Conservation (phyloP, 1,140 invertebrate genomes). For the Drosophila albomicans region DNA sequence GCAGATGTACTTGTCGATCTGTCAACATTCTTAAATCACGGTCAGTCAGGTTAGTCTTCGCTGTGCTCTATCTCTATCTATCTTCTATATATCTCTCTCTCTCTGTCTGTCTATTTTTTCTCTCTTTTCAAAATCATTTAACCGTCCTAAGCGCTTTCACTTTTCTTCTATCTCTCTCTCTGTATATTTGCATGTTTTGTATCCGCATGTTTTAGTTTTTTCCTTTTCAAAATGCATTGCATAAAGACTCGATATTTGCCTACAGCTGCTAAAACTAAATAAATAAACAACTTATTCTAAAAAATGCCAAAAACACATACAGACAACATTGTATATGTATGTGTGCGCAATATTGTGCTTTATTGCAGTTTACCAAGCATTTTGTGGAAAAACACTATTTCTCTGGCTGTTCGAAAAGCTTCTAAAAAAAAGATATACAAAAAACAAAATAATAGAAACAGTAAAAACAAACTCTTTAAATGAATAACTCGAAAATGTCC, state of each 20-base stretch:
- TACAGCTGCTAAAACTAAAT: slow-evolving; percentile 34
- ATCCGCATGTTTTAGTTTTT: slow-evolving; percentile 61
- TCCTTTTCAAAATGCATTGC: slow-evolving; percentile 51
- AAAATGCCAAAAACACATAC: slow-evolving; percentile 44
- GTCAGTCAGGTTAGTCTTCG: slow-evolving; percentile 85
- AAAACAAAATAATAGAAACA: neutral
- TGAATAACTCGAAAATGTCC: slow-evolving; percentile 36
- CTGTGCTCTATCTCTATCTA: slow-evolving; percentile 13
- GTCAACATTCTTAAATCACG: slow-evolving; percentile 84
- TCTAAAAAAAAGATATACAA: neutral
- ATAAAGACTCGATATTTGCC: slow-evolving; percentile 55
- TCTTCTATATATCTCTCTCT: slow-evolving; percentile 30
- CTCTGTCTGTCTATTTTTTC: slow-evolving; percentile 34
- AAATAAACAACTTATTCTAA: slow-evolving; percentile 34
- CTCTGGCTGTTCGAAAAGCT: slow-evolving; percentile 39
- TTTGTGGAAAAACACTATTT: slow-evolving; percentile 50
- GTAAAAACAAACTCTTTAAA: slow-evolving; percentile 33
- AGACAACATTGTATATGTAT: slow-evolving; percentile 4
- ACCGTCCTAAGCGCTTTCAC: neutral
- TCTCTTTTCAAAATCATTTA: slow-evolving; percentile 25
- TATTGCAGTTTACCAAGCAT: slow-evolving; percentile 67
- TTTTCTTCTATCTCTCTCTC: slow-evolving; percentile 14
- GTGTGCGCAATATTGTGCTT: slow-evolving; percentile 25
- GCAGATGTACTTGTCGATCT: slow-evolving; percentile 84
- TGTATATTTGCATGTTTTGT: slow-evolving; percentile 62